A percentile compares a stretch with the other conserved stretches of the same genome.
These are phyloP conservation scores for Caenorhabditis latens DNA, from an alignment of 1,140 invertebrate species.

Conservation along the genomic window DNA sequence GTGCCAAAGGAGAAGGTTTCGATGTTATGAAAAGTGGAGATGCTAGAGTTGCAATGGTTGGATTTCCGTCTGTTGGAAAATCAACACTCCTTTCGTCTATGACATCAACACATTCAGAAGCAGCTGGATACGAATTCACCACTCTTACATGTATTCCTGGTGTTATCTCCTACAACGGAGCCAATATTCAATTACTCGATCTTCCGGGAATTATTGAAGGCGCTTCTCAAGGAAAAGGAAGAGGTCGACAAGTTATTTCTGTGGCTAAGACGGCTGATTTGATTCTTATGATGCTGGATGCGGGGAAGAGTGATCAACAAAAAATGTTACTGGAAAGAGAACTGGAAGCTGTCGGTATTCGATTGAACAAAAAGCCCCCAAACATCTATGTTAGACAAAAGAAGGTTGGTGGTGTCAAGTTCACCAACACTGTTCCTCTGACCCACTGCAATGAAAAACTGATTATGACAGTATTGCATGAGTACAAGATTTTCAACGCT, in stretches of 20 bases:
- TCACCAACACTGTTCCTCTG: conserved; percentile 93
- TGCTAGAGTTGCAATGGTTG: conserved; percentile 95
- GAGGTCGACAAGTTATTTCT: conserved; percentile 90
- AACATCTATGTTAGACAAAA: conserved; percentile 93
- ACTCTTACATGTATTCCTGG: conserved; percentile 99
- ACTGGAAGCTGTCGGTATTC: conserved; percentile 96
- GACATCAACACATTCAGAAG: conserved; percentile 94
- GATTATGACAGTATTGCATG: conserved; percentile 96
- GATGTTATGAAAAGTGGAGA: conserved; percentile 99
- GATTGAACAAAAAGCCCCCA: conserved; percentile 95
- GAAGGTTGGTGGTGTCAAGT: conserved; percentile 97
- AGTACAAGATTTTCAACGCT: conserved; percentile 99
- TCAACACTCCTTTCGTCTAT: conserved; percentile 89
- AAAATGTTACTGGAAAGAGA: conserved; percentile 91
- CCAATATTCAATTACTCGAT: conserved; percentile 98
- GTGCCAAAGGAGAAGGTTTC: conserved; percentile 97
- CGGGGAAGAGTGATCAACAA: conserved; percentile 84
- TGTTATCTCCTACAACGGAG: conserved; percentile 86
- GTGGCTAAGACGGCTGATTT: conserved; percentile 97
- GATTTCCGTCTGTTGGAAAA: conserved; percentile 84
- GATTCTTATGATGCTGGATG: conserved; percentile 98
- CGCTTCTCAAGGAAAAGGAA: conserved; percentile 95
- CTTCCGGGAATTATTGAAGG: conserved; percentile 99
- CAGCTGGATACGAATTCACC: conserved; percentile 98
- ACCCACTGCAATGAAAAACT: conserved; percentile 96